These are phyloP conservation scores for Invenusta paracnida DNA, from an alignment of 2,888 invertebrate species.

Conservation along the genomic window DNA sequence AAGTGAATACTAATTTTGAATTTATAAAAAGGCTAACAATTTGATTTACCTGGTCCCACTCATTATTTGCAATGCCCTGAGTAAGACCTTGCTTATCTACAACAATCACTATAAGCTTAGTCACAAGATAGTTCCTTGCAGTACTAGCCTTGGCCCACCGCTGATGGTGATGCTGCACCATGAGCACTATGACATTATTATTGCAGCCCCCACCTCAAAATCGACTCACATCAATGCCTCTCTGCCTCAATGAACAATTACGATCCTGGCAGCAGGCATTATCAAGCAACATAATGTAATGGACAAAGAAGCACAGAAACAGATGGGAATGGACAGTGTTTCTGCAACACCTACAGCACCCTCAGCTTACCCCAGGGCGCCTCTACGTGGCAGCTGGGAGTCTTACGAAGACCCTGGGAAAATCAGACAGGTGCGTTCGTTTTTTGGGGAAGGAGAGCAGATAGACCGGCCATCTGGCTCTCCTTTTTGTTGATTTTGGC, in stretches of 20 bases:
- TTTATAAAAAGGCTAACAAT: too few relatives aligned
- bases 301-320: not conserved
- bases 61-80: not conserved
- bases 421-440: too few relatives aligned
- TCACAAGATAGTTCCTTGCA: not conserved
- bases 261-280: not conserved
- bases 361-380: too few relatives aligned
- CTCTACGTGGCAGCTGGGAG: too few relatives aligned
- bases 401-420: too few relatives aligned
- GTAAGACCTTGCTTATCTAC: not conserved
- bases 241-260: not conserved
- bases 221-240: not conserved
- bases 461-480: too few relatives aligned
- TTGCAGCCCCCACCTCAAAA: not conserved
- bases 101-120: not conserved
- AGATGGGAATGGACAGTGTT: not conserved
- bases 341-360: slow-evolving; percentile 75
- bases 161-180: not conserved
- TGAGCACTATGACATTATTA: not conserved
- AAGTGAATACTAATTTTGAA: too few relatives aligned
- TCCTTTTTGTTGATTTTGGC: too few relatives aligned
- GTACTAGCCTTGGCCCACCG: not conserved
- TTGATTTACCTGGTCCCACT: not conserved
- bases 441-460: too few relatives aligned
- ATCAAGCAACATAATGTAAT: not conserved